Percentiles rank a stretch among this genome's conserved stretches.
phyloP scores from a whole-genome alignment of 2,113 vertebrate species.

The Amphilophus citrinellus region DNA sequence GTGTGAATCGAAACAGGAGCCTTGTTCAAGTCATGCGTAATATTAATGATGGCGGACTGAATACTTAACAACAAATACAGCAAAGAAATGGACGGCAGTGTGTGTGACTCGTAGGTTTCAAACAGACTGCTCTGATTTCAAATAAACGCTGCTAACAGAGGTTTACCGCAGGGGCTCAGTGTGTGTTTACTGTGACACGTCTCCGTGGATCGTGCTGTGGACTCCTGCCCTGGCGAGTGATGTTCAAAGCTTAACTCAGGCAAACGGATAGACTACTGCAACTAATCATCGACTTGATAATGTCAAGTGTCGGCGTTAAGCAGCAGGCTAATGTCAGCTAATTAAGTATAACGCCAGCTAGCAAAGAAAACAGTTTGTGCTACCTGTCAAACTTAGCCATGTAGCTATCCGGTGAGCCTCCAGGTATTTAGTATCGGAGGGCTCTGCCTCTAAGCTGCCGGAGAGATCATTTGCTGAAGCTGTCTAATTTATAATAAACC shows the following conservation, averaged over 20 bases:
- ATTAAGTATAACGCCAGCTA: not conserved
- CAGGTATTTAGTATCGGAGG: not conserved
- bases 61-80: too few relatives aligned
- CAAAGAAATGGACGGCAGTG: not conserved
- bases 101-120: too few relatives aligned
- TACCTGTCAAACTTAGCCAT: not conserved
- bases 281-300: not conserved
- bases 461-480: not conserved
- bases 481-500: not conserved
- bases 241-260: slow-evolving; percentile 5
- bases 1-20: not conserved
- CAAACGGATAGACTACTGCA: not conserved
- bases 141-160: not conserved
- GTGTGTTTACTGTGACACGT: not conserved
- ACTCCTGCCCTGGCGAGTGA: not conserved
- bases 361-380: not conserved
- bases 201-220: not conserved
- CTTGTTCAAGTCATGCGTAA: not conserved
- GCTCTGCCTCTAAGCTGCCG: not conserved
- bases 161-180: not conserved
- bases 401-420: not conserved
- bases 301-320: not conserved
- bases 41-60: not conserved
- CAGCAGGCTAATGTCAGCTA: not conserved
- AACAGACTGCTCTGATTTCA: not conserved